phyloP scores from a whole-genome alignment of 2,113 vertebrate species.

The Gobiocypris rarus region DNA sequence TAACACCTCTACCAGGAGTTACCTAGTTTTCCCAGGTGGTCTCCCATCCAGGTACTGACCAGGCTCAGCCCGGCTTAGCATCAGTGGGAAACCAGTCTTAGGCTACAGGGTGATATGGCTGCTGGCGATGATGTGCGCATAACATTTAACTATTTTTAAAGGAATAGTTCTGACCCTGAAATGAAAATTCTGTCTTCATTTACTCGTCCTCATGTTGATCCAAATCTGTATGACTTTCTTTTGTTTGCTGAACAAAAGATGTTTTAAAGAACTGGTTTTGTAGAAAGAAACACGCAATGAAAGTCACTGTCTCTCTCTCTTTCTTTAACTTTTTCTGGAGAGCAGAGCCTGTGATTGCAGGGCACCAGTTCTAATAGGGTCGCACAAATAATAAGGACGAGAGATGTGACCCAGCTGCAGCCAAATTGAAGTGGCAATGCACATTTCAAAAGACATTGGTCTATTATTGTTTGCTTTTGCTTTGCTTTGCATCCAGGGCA shows the following conservation, averaged over 20 bases:
- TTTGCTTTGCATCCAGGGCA: conserved; percentile 39
- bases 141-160: not conserved
- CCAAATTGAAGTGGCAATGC: conserved; percentile 24
- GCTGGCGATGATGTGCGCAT: too few species aligned
- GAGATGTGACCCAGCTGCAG: conserved; percentile 41
- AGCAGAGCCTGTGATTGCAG: not conserved
- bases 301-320: not conserved
- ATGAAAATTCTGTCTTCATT: not conserved
- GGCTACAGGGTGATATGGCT: too few species aligned
- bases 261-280: not conserved
- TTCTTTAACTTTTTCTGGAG: not conserved
- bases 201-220: not conserved
- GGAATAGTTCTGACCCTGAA: not conserved
- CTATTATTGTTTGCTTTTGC: conserved; percentile 36
- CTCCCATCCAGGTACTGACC: too few species aligned
- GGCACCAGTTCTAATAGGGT: conserved; percentile 5
- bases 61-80: too few species aligned
- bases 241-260: not conserved
- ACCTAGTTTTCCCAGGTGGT: too few species aligned
- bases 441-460: conserved; percentile 21
- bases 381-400: conserved; percentile 19
- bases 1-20: too few species aligned
- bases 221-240: not conserved
- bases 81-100: too few species aligned
- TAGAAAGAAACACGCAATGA: not conserved